These are phyloP conservation scores for Drosophila miranda DNA, from an alignment of 1,140 invertebrate genomes.

Conservation along the genomic window DNA sequence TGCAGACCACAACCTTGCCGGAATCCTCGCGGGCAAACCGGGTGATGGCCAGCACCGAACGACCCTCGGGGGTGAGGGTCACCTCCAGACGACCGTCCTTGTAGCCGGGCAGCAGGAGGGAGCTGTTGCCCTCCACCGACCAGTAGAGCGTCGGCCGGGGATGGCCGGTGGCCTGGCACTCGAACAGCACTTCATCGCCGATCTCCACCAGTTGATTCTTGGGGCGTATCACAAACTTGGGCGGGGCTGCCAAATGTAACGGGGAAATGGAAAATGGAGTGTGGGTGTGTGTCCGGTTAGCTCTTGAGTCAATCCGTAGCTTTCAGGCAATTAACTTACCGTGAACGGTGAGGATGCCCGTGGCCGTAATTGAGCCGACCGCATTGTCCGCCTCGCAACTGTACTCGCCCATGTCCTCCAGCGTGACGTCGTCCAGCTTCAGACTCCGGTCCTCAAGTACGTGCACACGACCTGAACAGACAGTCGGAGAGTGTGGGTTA, in stretches of 20 bases:
- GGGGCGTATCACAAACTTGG: conserved; percentile 86
- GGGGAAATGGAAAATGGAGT: conserved; percentile 4
- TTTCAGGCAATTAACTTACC: conserved; percentile 84
- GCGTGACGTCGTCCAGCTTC: conserved; percentile 88
- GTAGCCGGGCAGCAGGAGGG: conserved; percentile 87
- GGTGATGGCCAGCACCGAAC: conserved; percentile 85
- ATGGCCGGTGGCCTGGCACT: conserved; percentile 87
- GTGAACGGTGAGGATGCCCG: conserved; percentile 91
- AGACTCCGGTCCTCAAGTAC: conserved; percentile 91
- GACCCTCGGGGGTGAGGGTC: conserved; percentile 85
- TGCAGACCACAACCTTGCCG: conserved; percentile 89
- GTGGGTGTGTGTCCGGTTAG: neutral
- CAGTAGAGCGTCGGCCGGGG: conserved; percentile 89
- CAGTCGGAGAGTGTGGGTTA: conserved; percentile 12
- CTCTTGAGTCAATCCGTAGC: conserved; percentile 11
- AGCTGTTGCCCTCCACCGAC: conserved; percentile 89
- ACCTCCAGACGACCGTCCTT: conserved; percentile 85
- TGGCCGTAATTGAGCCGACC: conserved; percentile 91
- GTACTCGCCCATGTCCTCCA: conserved; percentile 94
- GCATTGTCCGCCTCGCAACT: conserved; percentile 95
- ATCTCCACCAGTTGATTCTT: conserved; percentile 87
- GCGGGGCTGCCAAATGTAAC: conserved; percentile 83
- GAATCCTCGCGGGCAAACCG: conserved; percentile 86
- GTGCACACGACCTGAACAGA: conserved; percentile 85
- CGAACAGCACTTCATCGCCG: conserved; percentile 86